phyloP scores from a whole-genome alignment of 2,113 vertebrate genomes.

The Chauna torquata region DNA sequence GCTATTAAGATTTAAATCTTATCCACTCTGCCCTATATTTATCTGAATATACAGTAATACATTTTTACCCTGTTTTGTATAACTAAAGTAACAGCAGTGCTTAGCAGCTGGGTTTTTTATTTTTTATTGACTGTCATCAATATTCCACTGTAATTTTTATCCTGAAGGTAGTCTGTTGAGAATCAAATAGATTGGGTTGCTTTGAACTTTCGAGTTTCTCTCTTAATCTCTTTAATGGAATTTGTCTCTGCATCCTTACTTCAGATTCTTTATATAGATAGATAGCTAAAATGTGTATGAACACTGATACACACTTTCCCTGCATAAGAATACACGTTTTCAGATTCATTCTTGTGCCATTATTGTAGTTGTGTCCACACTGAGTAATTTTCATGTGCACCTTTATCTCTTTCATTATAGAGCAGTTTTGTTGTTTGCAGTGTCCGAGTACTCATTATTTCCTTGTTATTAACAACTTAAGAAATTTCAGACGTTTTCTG shows the following conservation, averaged over 20 bases:
- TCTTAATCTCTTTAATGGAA: background rate
- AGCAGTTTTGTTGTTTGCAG: background rate
- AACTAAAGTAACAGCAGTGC: background rate
- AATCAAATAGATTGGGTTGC: background rate
- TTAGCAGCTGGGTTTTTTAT: background rate
- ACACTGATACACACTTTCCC: background rate
- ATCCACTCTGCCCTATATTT: background rate
- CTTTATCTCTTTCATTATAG: background rate
- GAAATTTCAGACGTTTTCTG: background rate
- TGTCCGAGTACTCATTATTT: background rate
- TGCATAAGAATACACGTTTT: background rate
- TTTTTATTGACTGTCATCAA: background rate
- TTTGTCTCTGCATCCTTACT: background rate
- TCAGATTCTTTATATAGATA: rapidly evolving
- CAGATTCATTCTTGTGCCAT: background rate
- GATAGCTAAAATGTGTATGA: background rate
- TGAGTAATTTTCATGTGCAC: background rate
- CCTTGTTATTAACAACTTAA: rapidly evolving
- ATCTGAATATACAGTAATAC: background rate
- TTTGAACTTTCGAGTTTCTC: background rate
- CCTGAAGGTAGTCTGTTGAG: background rate
- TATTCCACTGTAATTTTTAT: background rate
- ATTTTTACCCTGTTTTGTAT: background rate
- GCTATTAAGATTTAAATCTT: background rate
- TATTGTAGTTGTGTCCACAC: rapidly evolving